Evolutionary conservation across 2,797 vertebrate species (phyloP).

Genomic region (Poeciliopsis paucimaculata): DNA sequence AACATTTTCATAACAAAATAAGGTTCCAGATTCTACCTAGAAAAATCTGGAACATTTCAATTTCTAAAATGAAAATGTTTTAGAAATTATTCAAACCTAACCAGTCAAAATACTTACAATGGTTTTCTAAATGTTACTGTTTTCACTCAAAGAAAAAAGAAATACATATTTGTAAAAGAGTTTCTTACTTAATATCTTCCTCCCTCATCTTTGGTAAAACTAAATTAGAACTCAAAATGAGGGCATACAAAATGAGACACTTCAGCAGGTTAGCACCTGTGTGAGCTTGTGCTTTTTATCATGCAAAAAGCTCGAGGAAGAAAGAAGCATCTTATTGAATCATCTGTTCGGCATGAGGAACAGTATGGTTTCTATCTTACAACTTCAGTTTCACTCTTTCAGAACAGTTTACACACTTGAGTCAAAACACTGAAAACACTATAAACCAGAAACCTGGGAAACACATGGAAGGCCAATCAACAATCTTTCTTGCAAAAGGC

Average conservation of each 20-base stretch:
- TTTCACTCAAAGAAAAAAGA: constrained; percentile 3
- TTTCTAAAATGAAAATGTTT: constrained; percentile 9
- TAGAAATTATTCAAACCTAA: constrained; percentile 16
- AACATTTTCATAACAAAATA: constrained; percentile 28
- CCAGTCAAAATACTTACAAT: constrained; percentile 19
- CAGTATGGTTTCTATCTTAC: background rate
- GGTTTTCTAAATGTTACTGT: constrained; percentile 15
- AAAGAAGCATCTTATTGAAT: constrained; percentile 45
- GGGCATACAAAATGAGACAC: constrained; percentile 12
- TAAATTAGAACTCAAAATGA: constrained; percentile 10
- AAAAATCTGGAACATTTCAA: background rate
- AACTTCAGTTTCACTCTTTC: constrained; percentile 6
- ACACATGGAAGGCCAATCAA: background rate
- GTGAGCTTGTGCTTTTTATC: constrained; percentile 43
- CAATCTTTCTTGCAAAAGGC: background rate
- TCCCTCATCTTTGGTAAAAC: constrained; percentile 13
- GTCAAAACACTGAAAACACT: background rate
- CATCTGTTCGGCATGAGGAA: constrained; percentile 46
- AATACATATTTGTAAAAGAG: constrained; percentile 2
- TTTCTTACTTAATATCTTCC: constrained; percentile 3
- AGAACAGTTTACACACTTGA: background rate
- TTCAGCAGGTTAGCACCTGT: constrained; percentile 24
- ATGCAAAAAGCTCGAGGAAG: constrained; percentile 50
- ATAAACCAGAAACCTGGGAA: background rate
- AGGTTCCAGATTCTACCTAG: constrained; percentile 6